Base-by-base conservation (phyloP, 2,888 invertebrate species). In the Synergus gifuensis region DNA sequence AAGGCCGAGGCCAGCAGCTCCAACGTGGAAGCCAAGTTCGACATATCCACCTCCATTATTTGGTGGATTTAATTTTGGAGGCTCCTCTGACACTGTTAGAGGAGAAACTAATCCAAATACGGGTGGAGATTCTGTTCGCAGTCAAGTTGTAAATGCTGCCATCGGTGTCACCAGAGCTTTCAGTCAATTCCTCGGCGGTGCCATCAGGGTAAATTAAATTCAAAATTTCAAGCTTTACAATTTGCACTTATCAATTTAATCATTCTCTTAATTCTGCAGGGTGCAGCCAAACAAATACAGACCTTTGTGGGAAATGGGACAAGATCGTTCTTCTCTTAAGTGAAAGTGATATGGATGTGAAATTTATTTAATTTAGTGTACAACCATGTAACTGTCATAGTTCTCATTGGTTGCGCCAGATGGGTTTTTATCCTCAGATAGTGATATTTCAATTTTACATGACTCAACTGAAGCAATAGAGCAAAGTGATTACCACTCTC, bases 141-240 rank as follows among this genome's bases (percentile, higher is more conserved):
- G 92, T 82, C 93, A 93, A 90, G 93, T 96, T 80, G 94, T 96
- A 76, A 95, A 94, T 78, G 96, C 96, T 22, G 96, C 96, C 80
- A 95, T 96, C 85, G 96, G 96, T 87, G 96, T 96, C 82, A 96
- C 96, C 44, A 94, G 95, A 91, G 96, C 96, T 2, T 96, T 96
- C 90, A 96, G 96, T 81, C 95, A 95, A 91, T 96, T 96, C 92
- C 93, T 96, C 87, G 96, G 96, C 86, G 95, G 95, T 88, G 96
- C 96, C 78, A 94, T 96, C 88, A 96, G 96, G 95, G 96, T 96
- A 88, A 87, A 83, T 85, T 76, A 60, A 60, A 12, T 60, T 0
- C 0, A 60, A 11, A 12, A 60, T 12, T 22, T 9, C 4, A 46
- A 46, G 0, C 11, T 12, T 3, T 46, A 46, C 14, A 7, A 12